Base-by-base conservation (phyloP, 2,797 vertebrate genomes). In the Dallia pectoralis region DNA sequence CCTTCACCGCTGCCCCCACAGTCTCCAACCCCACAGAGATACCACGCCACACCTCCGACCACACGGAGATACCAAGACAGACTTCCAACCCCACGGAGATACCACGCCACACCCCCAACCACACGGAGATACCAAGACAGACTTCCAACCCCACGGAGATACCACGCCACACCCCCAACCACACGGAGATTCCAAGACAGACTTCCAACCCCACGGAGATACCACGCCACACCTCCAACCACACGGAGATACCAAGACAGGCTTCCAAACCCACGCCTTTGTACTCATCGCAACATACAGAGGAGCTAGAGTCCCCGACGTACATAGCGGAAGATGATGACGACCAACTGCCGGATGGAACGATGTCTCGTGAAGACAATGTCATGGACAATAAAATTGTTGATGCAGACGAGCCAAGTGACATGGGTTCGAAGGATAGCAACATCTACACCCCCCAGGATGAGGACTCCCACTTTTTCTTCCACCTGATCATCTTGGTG, bases 391-490 rank as follows among this genome's bases (percentile, higher is more conserved):
- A 79, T 4, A 11, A 0, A 0, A 56, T 62, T 0, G 64, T 73
- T 6, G 69, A 73, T 5, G 22, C 12, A 6, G 36, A 4, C 16
- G 85, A 86, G 0, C 71, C 48, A 14, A n/a, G 71, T 32, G 32
- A 86, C 25, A 80, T 81, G 61, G 81, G 53, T 7, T 79, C 84
- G 33, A 93, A 92, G 80, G 90, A 76, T 63, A 69, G 84, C 44
- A 79, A 90, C 82, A 81, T 92, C 75, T 85, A 95, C 51, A 87
- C 84, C 73, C 72, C 90, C 0, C 94, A 94, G 80, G 94, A 92
- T 2, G 93, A 97, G 73, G 96, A 97, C 67, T 95, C 96, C 0
- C 97, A 98, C 89, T 98, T 99, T 89, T 98, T 99, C 90, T 93
- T 99, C 67, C 95, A 98, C 70, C 92, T 99, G 82, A 92, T 99